Evolutionary conservation across 2,888 invertebrate species (phyloP), one percentile per base, ranked within the genome.

Genomic region (Trachelus stipa): DNA sequence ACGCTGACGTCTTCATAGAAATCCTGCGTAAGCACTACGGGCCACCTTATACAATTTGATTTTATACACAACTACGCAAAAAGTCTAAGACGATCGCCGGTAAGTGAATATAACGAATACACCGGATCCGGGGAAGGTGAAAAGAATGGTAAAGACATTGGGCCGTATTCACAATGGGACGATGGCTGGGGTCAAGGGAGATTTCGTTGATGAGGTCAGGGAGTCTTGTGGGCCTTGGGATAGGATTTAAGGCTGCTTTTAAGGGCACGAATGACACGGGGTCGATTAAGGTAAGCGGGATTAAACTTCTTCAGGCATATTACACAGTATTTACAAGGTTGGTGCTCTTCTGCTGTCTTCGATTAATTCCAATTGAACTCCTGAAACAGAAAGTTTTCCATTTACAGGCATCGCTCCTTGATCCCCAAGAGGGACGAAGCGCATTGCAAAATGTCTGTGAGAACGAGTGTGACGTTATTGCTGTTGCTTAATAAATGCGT

Each of bases 291-390:
- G 71, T 15, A 71, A 33, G 71, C 33, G 12, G 71, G 33, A 15
- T 56, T 34, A 71, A 31, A 71, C 77, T 83, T 88, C 84, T 83
- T 89, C 56, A 89, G 88, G 89, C 89, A 89, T 90, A 89, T 89
- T 89, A 90, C 88, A 90, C 88, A 87, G 78, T 90, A 90, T 90
- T 85, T 90, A 90, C 90, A 90, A 88, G 85, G 80, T 86, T 85
- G 85, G 81, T 84, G 86, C 85, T 86, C 35, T 12, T 82, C 81
- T 79, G 81, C 81, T 80, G 81, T 75, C 78, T 80, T 85, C 79
- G 56, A 56, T 83, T 81, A 84, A 83, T 85, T 83, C 86, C 86
- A 87, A 82, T 86, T 86, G 79, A 83, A 86, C 77, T 89, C 87
- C 91, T 91, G 87, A 12, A 90, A 90, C 77, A 83, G n/a, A 77